Evolutionary conservation across 37 sponge, comb jelly and placozoan genomes (phyloP), one percentile per base, ranked within the genome.

Genomic region (Hexactinellida sp.): DNA sequence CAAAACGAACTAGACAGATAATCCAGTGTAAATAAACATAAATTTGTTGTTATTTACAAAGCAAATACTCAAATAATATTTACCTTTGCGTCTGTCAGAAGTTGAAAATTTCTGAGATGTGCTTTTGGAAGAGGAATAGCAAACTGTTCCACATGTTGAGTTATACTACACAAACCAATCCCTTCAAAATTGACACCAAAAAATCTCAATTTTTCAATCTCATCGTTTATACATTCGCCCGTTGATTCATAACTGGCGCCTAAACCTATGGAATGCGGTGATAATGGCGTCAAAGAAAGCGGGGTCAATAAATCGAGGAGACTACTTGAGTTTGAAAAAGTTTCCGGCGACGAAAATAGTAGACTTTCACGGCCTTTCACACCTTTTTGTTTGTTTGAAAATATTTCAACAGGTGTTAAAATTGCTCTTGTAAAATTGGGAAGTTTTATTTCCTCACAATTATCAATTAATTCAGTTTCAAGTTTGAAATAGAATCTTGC

Each of bases 291-390:
- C 19, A 63, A 23, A 63, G 76, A 63, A 23, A n/a, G 30, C 3
- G 76, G 76, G 21, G 76, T 63, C 25, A 63, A 63, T 7, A 63
- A 23, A n/a, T 63, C 76, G 19, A 63, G 5, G 34, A 63, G 76
- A n/a, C 76, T 63, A 63, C 76, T 63, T 23, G 76, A 63, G 76
- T 63, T 63, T 28, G 76, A 63, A 28, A 63, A 63, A 10, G 76
- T 63, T 23, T 25, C 76, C 21, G 76, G 76, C 5, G 76, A 63
- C 13, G 76, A n/a, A n/a, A 63, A 63, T 23, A 28, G 28, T 3
- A 63, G 3, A n/a, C 76, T 63, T 25, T 63, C 76, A 25, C 76
- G 21, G 3, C 76, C 76, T 63, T 63, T 63, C 1, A 25, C 5
- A 10, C 30, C 3, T n/a, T n/a, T 63, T 3, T 63, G 25, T n/a